Base-by-base conservation (phyloP, 1,140 invertebrate genomes). In the Scaptomyza graminum region DNA sequence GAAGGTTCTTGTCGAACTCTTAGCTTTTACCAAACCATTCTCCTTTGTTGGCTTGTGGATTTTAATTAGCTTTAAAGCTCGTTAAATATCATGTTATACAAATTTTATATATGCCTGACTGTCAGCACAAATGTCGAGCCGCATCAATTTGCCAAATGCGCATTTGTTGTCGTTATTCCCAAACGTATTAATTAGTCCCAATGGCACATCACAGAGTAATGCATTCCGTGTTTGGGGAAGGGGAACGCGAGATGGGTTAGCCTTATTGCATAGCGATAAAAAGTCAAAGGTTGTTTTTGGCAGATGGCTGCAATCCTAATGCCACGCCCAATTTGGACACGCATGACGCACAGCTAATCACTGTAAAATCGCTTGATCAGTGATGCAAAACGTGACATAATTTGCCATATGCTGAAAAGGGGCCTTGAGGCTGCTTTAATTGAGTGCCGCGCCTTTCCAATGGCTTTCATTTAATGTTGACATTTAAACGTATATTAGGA, bases 321-420 rank as follows among this genome's bases (percentile, higher is more conserved):
- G 66, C 43, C 46, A 61, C 56, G 39, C 66, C 68, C 31, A 59
- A 60, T 59, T 64, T 68, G 81, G 81, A 46, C 77, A 85, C 80
- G 82, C 81, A 85, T 81, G 63, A 62, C 80, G 78, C 72, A 74
- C 82, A 85, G 74, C 78, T 87, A 85, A 85, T 85, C 82, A 85
- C 82, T 85, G 78, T 85, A 52, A 85, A 85, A 87, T 87, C 82
- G 59, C 41, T 52, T 61, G 78, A 84, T 85, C 82, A 87, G 51
- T 81, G 82, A 74, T 81, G 70, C 78, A 75, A 63, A 85, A 85
- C 82, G 82, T 85, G 82, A 85, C 82, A 85, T 85, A 81, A 85
- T 85, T 78, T 82, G 15, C 50, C 62, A 44, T 41, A 50, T 44
- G 46, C 28, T 39, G 12, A 2, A 9, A 9, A 1, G 13, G 39